Base-by-base conservation (phyloP, 2,797 vertebrate genomes). In the Sebastes nivosus region DNA sequence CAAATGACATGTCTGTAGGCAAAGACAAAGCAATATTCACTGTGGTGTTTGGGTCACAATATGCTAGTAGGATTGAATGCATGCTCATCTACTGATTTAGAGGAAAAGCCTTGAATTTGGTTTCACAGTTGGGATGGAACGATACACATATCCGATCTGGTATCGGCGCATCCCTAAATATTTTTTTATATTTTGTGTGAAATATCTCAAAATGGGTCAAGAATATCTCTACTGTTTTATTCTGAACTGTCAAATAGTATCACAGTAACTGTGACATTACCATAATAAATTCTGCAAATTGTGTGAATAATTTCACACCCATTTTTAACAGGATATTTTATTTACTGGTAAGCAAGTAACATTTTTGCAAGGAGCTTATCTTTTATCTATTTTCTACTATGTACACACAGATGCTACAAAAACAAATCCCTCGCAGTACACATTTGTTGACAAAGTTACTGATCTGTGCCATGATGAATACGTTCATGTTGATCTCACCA, bases 1-100 rank as follows among this genome's bases (percentile, higher is more conserved):
- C 91, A 87, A 94, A 94, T 0, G 7, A n/a, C 6, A 78, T 0
- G 2, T 90, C 95, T 96, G 86, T 4, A 57, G 58, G 32, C 0
- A 59, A 60, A 82, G 64, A 72, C 6, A 71, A 69, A 83, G 2
- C 36, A 65, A 22, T 13, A 58, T n/a, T 18, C 27, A 36, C 12
- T 20, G 12, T 4, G 13, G 29, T 34, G 25, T 70, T 16, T 6
- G 50, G 4, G 22, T 60, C 50, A 16, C 36, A 36, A 6, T 54
- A 18, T 52, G 29, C 4, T 1, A 8, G 9, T 2, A 14, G 18
- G 6, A 3, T 1, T 30, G 11, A 0, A 65, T 52, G 12, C n/a
- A 67, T 36, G n/a, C 34, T 67, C 8, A 59, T 38, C 5, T 6
- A 20, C 22, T 12, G 18, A 32, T 65, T 57, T 67, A 22, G 13